Evolutionary conservation across 2,113 vertebrate genomes (phyloP).

Genomic region (Leptobrachium ailaonicum): DNA sequence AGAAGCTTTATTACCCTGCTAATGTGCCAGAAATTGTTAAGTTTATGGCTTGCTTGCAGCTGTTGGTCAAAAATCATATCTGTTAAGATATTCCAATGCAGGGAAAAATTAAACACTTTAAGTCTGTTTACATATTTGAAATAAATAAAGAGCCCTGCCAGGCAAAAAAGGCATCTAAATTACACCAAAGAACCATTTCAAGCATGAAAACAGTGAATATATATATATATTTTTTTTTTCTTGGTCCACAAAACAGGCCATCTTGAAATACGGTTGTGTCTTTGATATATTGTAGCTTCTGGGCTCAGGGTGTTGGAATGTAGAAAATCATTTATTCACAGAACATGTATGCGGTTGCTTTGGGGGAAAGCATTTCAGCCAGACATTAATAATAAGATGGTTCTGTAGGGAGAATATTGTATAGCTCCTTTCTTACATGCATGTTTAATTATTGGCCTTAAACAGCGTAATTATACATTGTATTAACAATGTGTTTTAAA

Average conservation of each 20-base stretch:
- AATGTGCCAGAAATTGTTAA: slow-evolving; percentile 21
- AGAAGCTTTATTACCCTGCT: slow-evolving; percentile 14
- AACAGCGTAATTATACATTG: slow-evolving; percentile 5
- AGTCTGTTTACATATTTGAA: slow-evolving; percentile 34
- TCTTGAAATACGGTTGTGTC: background rate
- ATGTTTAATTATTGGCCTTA: slow-evolving; percentile 13
- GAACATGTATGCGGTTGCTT: slow-evolving; percentile 15
- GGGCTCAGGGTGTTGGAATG: background rate
- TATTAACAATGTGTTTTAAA: slow-evolving; percentile 18
- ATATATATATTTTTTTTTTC: slow-evolving; percentile 3
- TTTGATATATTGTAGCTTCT: background rate
- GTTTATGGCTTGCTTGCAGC: slow-evolving; percentile 28
- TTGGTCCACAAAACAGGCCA: slow-evolving; percentile 13
- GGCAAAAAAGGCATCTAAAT: slow-evolving; percentile 6
- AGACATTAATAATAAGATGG: slow-evolving; percentile 32
- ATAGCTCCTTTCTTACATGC: slow-evolving; percentile 5
- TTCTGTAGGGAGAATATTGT: slow-evolving; percentile 2
- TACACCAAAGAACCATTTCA: slow-evolving; percentile 17
- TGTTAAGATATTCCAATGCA: slow-evolving; percentile 2
- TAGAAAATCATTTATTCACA: slow-evolving; percentile 11
- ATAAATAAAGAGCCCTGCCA: slow-evolving; percentile 10
- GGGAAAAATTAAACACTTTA: slow-evolving; percentile 29
- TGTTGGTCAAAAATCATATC: slow-evolving; percentile 11
- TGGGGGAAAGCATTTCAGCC: background rate
- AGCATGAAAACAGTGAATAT: slow-evolving; percentile 22